phyloP scores from a whole-genome alignment of 2,113 vertebrate genomes.

The Melospiza georgiana region DNA sequence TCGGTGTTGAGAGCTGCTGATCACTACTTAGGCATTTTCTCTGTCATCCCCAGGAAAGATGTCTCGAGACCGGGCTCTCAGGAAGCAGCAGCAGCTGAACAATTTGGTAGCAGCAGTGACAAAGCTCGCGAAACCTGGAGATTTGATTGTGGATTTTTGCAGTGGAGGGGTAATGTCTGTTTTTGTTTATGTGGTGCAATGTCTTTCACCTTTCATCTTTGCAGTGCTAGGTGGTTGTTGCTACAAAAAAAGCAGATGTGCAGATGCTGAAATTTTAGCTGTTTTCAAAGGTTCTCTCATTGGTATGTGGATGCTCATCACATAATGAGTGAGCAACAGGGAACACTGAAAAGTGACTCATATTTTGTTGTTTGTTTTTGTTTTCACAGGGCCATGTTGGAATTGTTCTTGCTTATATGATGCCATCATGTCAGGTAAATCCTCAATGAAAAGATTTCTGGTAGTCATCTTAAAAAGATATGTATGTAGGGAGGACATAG shows the following conservation, averaged over 20 bases:
- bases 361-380: neutral
- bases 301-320: neutral
- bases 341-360: neutral
- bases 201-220: neutral
- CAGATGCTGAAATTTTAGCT: neutral
- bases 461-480: neutral
- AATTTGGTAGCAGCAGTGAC: slow-evolving; percentile 89
- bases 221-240: neutral
- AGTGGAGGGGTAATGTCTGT: slow-evolving; percentile 88
- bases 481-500: neutral
- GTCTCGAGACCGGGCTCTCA: slow-evolving; percentile 85
- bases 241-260: neutral
- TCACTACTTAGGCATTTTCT: neutral
- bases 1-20: neutral
- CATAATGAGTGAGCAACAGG: neutral
- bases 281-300: neutral
- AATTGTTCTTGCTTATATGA: slow-evolving; percentile 88
- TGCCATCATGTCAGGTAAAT: slow-evolving; percentile 90
- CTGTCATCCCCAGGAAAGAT: slow-evolving; percentile 85
- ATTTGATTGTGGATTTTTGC: slow-evolving; percentile 95
- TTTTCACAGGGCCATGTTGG: slow-evolving; percentile 91
- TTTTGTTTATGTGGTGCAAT: neutral
- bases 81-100: slow-evolving; percentile 95
- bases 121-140: slow-evolving; percentile 81
- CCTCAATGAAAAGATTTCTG: neutral